Evolutionary conservation across 2,888 invertebrate species (phyloP), one percentile per base, ranked within the genome.

Genomic region (Apodemia hepburni): DNA sequence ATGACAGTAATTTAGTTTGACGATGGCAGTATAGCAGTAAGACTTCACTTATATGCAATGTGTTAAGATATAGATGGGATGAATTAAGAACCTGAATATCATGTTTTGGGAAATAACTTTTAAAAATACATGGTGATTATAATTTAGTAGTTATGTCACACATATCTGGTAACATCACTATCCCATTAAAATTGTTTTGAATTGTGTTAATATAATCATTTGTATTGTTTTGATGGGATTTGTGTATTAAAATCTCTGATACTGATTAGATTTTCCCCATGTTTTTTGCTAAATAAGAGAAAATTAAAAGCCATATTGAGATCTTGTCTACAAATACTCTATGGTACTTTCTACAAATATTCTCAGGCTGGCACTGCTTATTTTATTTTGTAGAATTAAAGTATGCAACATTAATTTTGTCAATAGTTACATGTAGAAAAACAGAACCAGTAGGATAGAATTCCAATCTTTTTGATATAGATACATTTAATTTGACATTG

Each of bases 401-500:
- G 22, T 9, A 22, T 51, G 22, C 6, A 49, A 49, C 22, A 51
- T 15, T 51, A 4, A 11, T 9, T 51, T 27, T 51, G 51, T 12
- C 18, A 12, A 15, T 42, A 15, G 15, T 38, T 42, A 42, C 3
- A 27, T 54, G 4, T 54, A 54, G 51, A 12, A 54, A 54, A 18
- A 22, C 18, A 54, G 51, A 11, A 49, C n/a, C 15, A 15, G 15
- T 45, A 51, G 51, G 59, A 61, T 66, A 63, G 33, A 58, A 59
- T 63, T 57, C 61, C 62, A 61, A 73, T 74, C 73, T 70, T 75
- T 71, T 54, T 12, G 12, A 54, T 42, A 54, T 54, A 27, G 51
- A 12, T 54, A 22, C 12, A 54, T 22, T 27, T 22, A 18, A 22
- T 22, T 54, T 72, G 72, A 73, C 72, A 71, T 76, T 87, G 85